These are phyloP conservation scores for Microplitis demolitor DNA, from an alignment of 1,140 invertebrate genomes.

Conservation along the genomic window DNA sequence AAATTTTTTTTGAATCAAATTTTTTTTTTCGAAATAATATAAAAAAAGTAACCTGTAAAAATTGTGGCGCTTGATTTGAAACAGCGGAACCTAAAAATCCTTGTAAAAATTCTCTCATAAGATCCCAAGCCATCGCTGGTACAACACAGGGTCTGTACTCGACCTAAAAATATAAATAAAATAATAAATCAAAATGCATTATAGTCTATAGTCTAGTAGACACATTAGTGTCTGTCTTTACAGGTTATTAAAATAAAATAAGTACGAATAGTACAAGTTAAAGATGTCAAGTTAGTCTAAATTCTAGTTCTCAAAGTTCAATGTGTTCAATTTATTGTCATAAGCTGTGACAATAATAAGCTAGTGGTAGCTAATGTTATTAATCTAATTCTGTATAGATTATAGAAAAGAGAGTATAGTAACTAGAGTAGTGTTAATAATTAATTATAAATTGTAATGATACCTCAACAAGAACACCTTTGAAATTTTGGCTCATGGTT, in stretches of 20 bases:
- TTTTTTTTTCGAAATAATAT: background rate
- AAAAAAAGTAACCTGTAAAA: constrained; percentile 61
- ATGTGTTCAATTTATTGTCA: background rate
- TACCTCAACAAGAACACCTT: constrained; percentile 92
- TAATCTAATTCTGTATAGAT: background rate
- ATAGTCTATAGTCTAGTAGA: background rate
- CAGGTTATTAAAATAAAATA: too few relatives aligned
- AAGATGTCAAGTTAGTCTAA: background rate
- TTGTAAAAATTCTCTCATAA: constrained; percentile 91
- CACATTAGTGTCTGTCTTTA: background rate
- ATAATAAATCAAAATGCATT: background rate
- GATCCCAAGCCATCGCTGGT: constrained; percentile 85
- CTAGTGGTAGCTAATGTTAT: background rate
- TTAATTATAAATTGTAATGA: too few relatives aligned
- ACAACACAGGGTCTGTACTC: constrained; percentile 92
- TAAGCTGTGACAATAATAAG: background rate
- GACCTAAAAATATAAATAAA: constrained; percentile 63
- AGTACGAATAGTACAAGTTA: too few relatives aligned
- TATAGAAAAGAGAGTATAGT: too few relatives aligned
- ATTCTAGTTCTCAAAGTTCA: background rate
- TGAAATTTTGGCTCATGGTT: constrained; percentile 90
- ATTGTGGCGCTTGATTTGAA: constrained; percentile 67
- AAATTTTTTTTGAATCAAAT: background rate
- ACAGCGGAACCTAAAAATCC: constrained; percentile 84
- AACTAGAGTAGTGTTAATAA: too few relatives aligned